A percentile compares a stretch with the other conserved stretches of the same genome.
These are phyloP conservation scores for Stigmatopora argus DNA, from an alignment of 2,113 vertebrate species.

Conservation along the genomic window DNA sequence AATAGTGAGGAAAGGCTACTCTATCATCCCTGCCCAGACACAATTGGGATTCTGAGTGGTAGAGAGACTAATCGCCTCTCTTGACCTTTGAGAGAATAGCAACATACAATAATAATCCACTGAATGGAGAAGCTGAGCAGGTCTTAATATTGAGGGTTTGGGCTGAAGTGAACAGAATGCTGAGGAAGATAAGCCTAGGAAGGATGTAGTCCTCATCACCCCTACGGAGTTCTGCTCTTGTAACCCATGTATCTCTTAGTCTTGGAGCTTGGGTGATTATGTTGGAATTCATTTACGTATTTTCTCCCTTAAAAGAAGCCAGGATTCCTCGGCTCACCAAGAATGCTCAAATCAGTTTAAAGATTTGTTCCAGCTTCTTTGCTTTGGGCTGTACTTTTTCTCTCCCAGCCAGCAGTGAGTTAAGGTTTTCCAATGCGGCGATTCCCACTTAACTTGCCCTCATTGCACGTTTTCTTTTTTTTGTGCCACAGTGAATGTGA, in stretches of 20 bases:
- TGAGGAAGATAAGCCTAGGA: conserved; percentile 28
- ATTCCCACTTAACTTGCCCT: conserved; percentile 45
- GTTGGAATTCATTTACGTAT: conserved; percentile 21
- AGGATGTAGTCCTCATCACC: conserved; percentile 14
- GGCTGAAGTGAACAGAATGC: conserved; percentile 27
- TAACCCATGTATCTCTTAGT: conserved; percentile 16
- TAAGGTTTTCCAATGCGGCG: conserved; percentile 36
- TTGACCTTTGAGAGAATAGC: conserved; percentile 62
- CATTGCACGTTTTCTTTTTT: conserved; percentile 34
- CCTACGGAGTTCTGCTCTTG: conserved; percentile 14
- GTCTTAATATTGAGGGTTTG: conserved; percentile 32
- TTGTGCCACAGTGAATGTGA: conserved; percentile 12
- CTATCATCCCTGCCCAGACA: conserved; percentile 55
- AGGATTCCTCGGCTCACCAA: conserved; percentile 7
- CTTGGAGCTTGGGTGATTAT: conserved; percentile 18
- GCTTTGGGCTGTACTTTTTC: conserved; percentile 24
- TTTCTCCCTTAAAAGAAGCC: conserved; percentile 22
- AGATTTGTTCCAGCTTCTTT: conserved; percentile 20
- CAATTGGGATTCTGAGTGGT: conserved; percentile 44
- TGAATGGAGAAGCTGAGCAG: conserved; percentile 4
- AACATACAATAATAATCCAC: conserved; percentile 56
- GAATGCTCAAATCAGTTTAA: conserved; percentile 23
- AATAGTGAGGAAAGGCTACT: conserved; percentile 27
- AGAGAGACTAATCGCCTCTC: conserved; percentile 50
- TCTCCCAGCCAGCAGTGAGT: conserved; percentile 21